A percentile compares a stretch with the other conserved stretches of the same genome.
Conservation (phyloP, 2,888 invertebrate genomes). For the Pyrocoelia pectoralis region DNA sequence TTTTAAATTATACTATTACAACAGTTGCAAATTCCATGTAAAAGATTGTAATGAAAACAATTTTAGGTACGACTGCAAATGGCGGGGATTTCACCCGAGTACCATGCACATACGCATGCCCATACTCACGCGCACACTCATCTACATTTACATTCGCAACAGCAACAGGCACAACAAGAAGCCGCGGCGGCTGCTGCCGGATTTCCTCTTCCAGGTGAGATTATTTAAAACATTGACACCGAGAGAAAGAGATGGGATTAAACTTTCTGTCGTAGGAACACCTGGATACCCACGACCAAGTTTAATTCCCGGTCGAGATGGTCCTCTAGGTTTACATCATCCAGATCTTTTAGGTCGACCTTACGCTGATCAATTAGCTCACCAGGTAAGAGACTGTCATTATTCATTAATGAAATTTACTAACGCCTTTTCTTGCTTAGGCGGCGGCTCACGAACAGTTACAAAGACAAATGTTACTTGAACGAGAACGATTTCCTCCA, state of each 20-base stretch:
- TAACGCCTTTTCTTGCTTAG: conserved; percentile 58
- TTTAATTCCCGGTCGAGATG: conserved; percentile 66
- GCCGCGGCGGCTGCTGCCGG: conserved; percentile 61
- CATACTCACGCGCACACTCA: conserved; percentile 92
- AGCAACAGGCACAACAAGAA: conserved; percentile 81
- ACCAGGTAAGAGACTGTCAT: conserved; percentile 57
- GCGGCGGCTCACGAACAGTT: conserved; percentile 85
- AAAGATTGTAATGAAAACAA: no score
- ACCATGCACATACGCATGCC: conserved; percentile 92
- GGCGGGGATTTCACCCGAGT: conserved; percentile 89
- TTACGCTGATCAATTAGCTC: conserved; percentile 83
- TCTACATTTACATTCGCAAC: conserved; percentile 82
- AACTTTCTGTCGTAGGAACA: conserved; percentile 60
- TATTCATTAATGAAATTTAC: neutral
- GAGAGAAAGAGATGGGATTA: neutral
- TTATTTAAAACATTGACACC: neutral
- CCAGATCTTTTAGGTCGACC: conserved; percentile 82
- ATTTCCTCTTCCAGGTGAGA: conserved; percentile 66
- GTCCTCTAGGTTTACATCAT: conserved; percentile 74
- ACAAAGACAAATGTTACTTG: conserved; percentile 84
- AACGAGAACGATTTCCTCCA: conserved; percentile 77
- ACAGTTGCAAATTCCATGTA: no score
- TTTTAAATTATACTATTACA: no score
- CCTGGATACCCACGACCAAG: conserved; percentile 70
- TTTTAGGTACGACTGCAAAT: conserved; percentile 82